Evolutionary conservation across 2,888 invertebrate species (phyloP), one percentile per base, ranked within the genome.

Genomic region (Temnothorax ravouxi): DNA sequence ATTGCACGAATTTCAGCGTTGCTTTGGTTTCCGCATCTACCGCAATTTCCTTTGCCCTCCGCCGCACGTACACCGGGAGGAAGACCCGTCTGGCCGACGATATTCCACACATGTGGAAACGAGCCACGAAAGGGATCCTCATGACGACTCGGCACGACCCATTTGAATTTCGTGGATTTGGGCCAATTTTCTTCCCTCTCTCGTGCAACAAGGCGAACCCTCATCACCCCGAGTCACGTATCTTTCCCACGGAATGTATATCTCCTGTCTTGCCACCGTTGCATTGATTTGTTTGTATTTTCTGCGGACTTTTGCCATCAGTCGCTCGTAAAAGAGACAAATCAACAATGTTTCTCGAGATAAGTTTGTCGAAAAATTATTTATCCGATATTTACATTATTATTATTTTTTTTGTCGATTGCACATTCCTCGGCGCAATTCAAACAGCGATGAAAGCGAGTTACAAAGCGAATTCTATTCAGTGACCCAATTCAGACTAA

Each of bases 131-230:
- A 86, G 67, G 47, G 64, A 6, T 62, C 62, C 74, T 81, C 74
- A 71, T 66, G 89, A 77, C 59, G 66, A 67, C 66, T 67, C 84
- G 64, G 61, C 72, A 75, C 54, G 83, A 83, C 84, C 80, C 84
- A 84, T 79, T 88, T 79, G 69, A 69, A 79, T 59, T 86, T 84
- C 84, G 80, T 84, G 85, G 86, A 88, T 90, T 76, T 86, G 76
- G 86, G 86, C 88, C 88, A 90, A 91, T 91, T 91, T 87, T 84
- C 81, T 83, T 52, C 54, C 83, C 81, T 59, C 82, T 69, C 84
- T 86, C 47, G 69, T 18, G 83, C 59, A 81, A 85, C 86, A 59
- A 84, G 86, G 38, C 72, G 44, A 64, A 75, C 71, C 67, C 66
- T 89, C 88, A 79, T 89, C 87, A 84, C 75, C 67, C 64, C 61